phyloP scores from a whole-genome alignment of 2,797 vertebrate species.

The Discoglossus pictus region DNA sequence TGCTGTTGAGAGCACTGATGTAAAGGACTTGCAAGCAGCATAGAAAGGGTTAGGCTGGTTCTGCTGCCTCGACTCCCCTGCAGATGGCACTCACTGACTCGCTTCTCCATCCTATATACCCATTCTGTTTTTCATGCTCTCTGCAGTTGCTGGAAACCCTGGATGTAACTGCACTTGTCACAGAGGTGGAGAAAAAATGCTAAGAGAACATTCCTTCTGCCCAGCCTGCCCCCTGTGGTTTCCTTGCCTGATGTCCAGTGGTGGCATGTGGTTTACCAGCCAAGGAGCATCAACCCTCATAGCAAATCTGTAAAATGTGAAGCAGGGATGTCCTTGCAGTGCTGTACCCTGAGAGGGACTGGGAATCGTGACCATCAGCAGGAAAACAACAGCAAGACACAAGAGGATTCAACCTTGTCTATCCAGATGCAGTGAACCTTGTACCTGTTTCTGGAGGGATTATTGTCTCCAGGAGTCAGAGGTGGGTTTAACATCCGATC shows the following conservation, averaged over 20 bases:
- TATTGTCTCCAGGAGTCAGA: conserved; percentile 29
- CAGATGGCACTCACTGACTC: conserved; percentile 46
- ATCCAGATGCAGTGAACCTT: conserved; percentile 7
- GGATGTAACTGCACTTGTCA: conserved; percentile 43
- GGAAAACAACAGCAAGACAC: background rate
- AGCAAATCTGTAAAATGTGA: conserved; percentile 40
- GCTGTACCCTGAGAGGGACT: conserved; percentile 38
- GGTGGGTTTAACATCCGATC: conserved; percentile 32
- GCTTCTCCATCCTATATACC: conserved; percentile 33
- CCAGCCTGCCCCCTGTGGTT: conserved; percentile 18
- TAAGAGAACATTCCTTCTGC: conserved; percentile 11
- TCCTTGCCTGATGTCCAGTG: conserved; percentile 14
- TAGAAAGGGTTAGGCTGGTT: conserved; percentile 11
- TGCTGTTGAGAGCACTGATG: no score
- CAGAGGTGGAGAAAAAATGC: conserved; percentile 42
- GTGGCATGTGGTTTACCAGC: conserved; percentile 12
- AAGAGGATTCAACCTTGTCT: background rate
- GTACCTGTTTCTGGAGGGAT: conserved; percentile 24
- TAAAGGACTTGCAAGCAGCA: conserved; percentile 9
- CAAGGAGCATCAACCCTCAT: conserved; percentile 23
- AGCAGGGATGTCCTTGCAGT: conserved; percentile 33
- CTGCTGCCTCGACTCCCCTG: conserved; percentile 36
- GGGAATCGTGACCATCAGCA: conserved; percentile 21
- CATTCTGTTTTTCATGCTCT: conserved; percentile 27
- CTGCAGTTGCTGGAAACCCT: conserved; percentile 34